Evolutionary conservation across 2,888 invertebrate species (phyloP), one percentile per base, ranked within the genome.

Genomic region (Liposcelis brunnea): DNA sequence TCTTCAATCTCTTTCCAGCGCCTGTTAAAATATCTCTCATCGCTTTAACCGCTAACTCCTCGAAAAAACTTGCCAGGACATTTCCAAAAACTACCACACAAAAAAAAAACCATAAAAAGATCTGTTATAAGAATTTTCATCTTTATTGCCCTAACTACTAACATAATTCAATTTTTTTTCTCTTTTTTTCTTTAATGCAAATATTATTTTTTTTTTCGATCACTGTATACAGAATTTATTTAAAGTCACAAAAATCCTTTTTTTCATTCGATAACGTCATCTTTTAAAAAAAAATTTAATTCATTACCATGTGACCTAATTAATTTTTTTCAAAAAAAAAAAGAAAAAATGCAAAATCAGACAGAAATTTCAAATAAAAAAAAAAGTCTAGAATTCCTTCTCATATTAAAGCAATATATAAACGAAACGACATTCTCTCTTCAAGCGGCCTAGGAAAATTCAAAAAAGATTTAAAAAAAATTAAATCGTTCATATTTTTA

Each of bases 161-260:
- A 53, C 68, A 65, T 66, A 67, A 64, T 67, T 67, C 66, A 67
- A 62, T 63, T 65, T 65, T 61, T 59, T 61, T 63, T n/a, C n/a
- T 64, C 62, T 64, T 64, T 64, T 66, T 66, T 61, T 59, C 61
- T 65, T 65, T 66, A 65, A 50, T 55, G 59, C 44, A 47, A 50
- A 26, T 37, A 15, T 12, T 35, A n/a, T 14, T 4, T 46, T 46
- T 42, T 33, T 15, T 10, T 15, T 12, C 50, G 45, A 50, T 47
- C 47, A 43, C 42, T 49, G 49, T 47, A 43, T 52, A 47, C 47
- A 50, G 50, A 52, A 51, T 49, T 48, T 42, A 49, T 51, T 50
- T 49, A 26, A 26, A 26, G 4, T 26, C 26, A 26, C 26, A 26
- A 26, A 6, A 6, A 6, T 26, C 8, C 8, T 26, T 26, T 26